Conservation (phyloP, 2,888 invertebrate species). For the Ophion obscuratus region DNA sequence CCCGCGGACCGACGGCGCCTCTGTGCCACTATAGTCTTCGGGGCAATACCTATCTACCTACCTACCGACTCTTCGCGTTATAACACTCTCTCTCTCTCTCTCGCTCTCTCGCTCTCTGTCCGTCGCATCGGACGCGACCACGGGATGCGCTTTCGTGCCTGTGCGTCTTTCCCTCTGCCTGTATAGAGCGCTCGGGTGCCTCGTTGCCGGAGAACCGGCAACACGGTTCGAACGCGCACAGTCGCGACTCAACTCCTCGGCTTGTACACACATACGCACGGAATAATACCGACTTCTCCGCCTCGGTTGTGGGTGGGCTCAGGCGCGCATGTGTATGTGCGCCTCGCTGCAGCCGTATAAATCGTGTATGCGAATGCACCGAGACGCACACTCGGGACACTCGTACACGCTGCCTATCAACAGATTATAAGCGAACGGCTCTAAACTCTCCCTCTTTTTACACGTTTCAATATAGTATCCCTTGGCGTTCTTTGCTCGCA, state of each 20-base stretch:
- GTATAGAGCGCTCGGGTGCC: conserved; percentile 47
- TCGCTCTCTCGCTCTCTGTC: no score
- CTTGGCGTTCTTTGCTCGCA: no score
- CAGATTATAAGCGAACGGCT: neutral
- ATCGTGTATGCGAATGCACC: neutral
- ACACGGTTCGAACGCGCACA: conserved; percentile 78
- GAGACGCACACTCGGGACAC: conserved; percentile 3
- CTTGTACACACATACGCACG: neutral
- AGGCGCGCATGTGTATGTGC: conserved; percentile 72
- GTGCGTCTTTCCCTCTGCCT: conserved; percentile 46
- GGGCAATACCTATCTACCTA: conserved; percentile 86
- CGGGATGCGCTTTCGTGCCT: conserved; percentile 60
- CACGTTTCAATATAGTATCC: no score
- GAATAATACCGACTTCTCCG: conserved; percentile 36
- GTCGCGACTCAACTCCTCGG: conserved; percentile 63
- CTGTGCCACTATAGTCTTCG: conserved; percentile 84
- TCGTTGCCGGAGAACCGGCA: conserved; percentile 78
- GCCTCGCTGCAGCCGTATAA: no score
- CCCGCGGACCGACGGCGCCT: conserved; percentile 69
- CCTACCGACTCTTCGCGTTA: conserved; percentile 85
- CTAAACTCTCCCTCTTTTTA: neutral
- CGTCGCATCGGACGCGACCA: conserved; percentile 54
- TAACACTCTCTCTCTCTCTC: conserved; percentile 59
- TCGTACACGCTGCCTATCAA: neutral
- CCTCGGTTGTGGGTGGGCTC: conserved; percentile 67